Evolutionary conservation across 35 echinoderm and acorn worm species (phyloP), one percentile per base, ranked within the genome.

Genomic region (Apostichopus parvimensis): DNA sequence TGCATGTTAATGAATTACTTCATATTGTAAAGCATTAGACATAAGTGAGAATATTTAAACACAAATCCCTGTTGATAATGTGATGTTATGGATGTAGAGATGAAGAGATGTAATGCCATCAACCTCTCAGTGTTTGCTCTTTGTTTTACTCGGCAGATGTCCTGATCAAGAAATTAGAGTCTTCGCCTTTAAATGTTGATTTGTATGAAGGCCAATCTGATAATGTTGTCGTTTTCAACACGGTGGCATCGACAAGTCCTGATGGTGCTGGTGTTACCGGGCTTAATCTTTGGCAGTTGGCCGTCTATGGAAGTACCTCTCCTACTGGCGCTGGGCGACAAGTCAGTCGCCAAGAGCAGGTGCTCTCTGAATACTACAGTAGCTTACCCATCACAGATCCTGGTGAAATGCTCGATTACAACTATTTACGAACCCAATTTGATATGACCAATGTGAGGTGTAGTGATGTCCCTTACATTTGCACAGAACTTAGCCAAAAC

Each of bases 361-460:
- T 92, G 13, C 79, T 98, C 13, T 92, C 96, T 18, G 76, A 62
- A 13, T 95, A 95, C 77, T 89, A 94, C 56, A 73, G 84, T 17
- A 93, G 92, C 56, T 34, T 95, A 45, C 94, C 94, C 1, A 72
- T 97, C 13, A 54, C 55, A 56, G 34, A 26, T 4, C 78, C 94
- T 45, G 94, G 94, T 10, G 94, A 91, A 20, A 93, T 77, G 25
- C 70, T 95, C 3, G 70, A 80, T 3, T 98, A 93, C 75, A 70
- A 77, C 24, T 65, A 78, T 56, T 59, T 98, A 15, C 13, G 28
- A 11, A 90, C 94, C 6, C 75, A 93, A 71, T 94, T 98, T 28
- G 92, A 95, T 73, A 98, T 98, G 96, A 92, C 88, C 5, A 91
- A 80, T 9, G 72, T 95, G 54, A 80, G 77, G 54, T 98, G 96